Conservation (phyloP, 1,140 invertebrate genomes). For the Branchinecta lynchi region DNA sequence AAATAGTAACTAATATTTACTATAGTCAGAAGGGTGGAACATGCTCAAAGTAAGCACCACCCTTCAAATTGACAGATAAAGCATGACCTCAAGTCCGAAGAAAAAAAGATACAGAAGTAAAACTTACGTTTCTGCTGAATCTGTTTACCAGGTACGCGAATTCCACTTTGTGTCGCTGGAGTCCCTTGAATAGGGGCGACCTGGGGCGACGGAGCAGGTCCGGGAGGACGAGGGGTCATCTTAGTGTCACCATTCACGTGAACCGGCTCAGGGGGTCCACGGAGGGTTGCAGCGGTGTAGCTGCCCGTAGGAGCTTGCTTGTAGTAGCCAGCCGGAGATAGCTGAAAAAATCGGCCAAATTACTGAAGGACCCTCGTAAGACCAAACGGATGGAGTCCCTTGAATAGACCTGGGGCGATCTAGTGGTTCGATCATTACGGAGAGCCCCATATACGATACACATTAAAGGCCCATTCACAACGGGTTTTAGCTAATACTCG, state of each 20-base stretch:
- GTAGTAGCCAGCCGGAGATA: conserved; percentile 12
- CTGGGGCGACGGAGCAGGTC: not conserved
- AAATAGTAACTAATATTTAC: no score
- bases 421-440: no score
- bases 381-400: no score
- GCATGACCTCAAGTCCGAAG: no score
- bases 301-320: not conserved
- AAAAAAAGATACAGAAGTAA: not conserved
- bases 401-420: no score
- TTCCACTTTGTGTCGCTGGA: not conserved
- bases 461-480: no score
- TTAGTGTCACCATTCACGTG: not conserved
- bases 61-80: no score
- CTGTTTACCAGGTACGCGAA: not conserved
- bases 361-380: no score
- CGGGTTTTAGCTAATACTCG: no score
- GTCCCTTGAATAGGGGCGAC: not conserved
- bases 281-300: not conserved
- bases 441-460: no score
- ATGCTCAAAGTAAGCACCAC: no score
- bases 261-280: not conserved
- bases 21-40: no score
- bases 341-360: not conserved
- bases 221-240: not conserved
- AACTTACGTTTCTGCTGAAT: conserved; percentile 7